A percentile compares a stretch with the other conserved stretches of the same genome.
These are phyloP conservation scores for Lutjanus campechanus DNA, from an alignment of 2,797 vertebrate genomes.

Conservation along the genomic window DNA sequence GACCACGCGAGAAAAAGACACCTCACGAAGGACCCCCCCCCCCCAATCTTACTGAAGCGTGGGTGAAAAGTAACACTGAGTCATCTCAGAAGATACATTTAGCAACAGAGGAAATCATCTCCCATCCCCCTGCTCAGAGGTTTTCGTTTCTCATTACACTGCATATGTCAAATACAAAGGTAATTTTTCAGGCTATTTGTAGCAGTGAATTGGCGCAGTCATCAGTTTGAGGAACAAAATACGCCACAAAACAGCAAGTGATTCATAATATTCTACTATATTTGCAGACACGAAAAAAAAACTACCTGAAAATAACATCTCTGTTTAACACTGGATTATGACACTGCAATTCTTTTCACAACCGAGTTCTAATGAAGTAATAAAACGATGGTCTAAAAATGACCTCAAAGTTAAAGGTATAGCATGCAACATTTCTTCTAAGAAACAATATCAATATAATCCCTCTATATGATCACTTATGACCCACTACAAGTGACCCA, in stretches of 20 bases:
- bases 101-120: slow-evolving; percentile 13
- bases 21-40: slow-evolving; percentile 6
- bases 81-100: slow-evolving; percentile 38
- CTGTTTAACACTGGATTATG: not conserved
- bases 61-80: slow-evolving; percentile 36
- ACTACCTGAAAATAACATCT: not conserved
- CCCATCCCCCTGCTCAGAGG: not conserved
- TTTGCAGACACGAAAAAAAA: not conserved
- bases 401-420: not conserved
- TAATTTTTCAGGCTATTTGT: too few relatives aligned
- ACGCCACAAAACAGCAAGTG: not conserved
- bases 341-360: not conserved
- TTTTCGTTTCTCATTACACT: not conserved
- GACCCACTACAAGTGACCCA: too few relatives aligned
- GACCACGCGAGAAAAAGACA: slow-evolving; percentile 11
- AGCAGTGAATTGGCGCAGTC: not conserved
- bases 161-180: too few relatives aligned
- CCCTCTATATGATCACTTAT: too few relatives aligned
- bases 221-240: not conserved
- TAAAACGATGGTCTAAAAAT: not conserved
- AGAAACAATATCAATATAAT: too few relatives aligned
- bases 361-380: not conserved
- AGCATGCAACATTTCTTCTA: too few relatives aligned
- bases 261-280: too few relatives aligned
- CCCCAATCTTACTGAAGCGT: slow-evolving; percentile 4